Conservation (phyloP, 2,888 invertebrate genomes). For the Mechanitis mazaeus region DNA sequence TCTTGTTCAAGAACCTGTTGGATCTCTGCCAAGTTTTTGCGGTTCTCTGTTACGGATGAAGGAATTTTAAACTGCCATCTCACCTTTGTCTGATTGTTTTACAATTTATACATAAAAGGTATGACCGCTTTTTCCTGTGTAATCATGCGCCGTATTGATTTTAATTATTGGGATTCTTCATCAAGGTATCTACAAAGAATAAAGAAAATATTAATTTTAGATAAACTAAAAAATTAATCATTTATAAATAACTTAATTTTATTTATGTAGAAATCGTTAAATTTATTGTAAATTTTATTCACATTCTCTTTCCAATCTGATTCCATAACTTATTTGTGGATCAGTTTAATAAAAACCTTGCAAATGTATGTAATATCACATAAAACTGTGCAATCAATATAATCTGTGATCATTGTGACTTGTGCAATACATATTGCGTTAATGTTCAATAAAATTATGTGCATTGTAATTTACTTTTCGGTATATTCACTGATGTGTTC, state of each 20-base stretch:
- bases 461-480: too few relatives aligned
- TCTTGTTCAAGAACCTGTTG: constrained; percentile 57
- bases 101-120: constrained; percentile 31
- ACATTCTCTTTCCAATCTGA: too few relatives aligned
- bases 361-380: too few relatives aligned
- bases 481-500: too few relatives aligned
- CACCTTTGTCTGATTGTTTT: constrained; percentile 39
- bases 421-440: too few relatives aligned
- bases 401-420: too few relatives aligned
- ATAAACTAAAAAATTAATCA: background rate
- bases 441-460: too few relatives aligned
- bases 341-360: too few relatives aligned
- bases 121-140: constrained; percentile 29
- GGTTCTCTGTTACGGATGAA: constrained; percentile 45
- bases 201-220: background rate
- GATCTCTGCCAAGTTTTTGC: constrained; percentile 52
- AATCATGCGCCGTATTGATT: constrained; percentile 25
- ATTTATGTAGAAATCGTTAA: too few relatives aligned
- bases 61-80: constrained; percentile 53
- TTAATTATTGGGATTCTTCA: constrained; percentile 18
- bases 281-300: too few relatives aligned
- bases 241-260: background rate
- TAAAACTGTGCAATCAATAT: too few relatives aligned
- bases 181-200: background rate
- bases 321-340: too few relatives aligned